Evolutionary conservation across 2,888 invertebrate genomes (phyloP).

Genomic region (Dione juno): DNA sequence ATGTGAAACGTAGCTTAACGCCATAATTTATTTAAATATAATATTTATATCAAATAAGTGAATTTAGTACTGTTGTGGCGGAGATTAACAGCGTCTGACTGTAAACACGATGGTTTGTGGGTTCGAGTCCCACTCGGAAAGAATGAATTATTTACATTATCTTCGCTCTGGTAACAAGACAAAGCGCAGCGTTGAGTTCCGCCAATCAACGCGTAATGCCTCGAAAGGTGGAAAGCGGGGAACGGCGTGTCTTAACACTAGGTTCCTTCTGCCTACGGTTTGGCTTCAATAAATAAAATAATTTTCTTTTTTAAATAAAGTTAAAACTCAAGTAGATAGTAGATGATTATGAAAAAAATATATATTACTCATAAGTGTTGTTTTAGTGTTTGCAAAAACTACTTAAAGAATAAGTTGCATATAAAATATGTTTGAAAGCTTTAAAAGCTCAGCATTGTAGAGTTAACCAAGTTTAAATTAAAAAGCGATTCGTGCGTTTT

Average conservation of each 20-base stretch:
- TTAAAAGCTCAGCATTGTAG: neutral
- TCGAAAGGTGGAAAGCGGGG: neutral
- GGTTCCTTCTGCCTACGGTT: neutral
- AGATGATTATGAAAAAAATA: neutral
- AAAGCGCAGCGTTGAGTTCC: neutral
- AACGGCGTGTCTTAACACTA: neutral
- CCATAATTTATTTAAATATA: too few relatives aligned
- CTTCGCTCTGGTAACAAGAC: neutral
- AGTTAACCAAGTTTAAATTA: conserved; percentile 26
- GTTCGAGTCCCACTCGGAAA: neutral
- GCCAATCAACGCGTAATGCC: neutral
- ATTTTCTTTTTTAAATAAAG: neutral
- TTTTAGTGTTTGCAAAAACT: neutral
- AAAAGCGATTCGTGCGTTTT: conserved; percentile 32
- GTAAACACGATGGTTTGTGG: neutral
- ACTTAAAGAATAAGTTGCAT: neutral
- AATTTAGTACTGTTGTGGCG: too few relatives aligned
- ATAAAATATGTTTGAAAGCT: neutral
- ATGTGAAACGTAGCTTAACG: too few relatives aligned
- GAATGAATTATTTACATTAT: neutral
- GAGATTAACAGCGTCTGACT: too few relatives aligned
- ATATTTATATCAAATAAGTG: too few relatives aligned
- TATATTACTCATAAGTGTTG: neutral
- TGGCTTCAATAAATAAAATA: too few relatives aligned
- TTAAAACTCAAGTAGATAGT: neutral